Base-by-base conservation (phyloP, 2,113 vertebrate genomes). In the Aplodontia rufa region DNA sequence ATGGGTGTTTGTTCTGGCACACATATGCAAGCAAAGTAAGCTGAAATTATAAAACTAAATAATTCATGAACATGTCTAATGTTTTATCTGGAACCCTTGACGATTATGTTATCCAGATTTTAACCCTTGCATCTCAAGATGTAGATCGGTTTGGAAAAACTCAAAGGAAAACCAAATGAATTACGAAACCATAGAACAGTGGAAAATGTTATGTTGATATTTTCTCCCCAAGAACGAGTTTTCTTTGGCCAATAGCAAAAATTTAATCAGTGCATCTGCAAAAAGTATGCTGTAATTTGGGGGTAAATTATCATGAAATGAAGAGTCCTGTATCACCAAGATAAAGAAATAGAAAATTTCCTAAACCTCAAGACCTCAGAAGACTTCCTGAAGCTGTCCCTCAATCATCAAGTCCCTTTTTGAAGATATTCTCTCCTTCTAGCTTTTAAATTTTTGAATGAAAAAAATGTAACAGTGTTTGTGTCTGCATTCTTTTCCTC, bases 31-130 rank as follows among this genome's bases (percentile, higher is more conserved):
- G 62, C 69, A 69, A 81, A 84, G 71, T 60, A 75, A 94, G 89
- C 81, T 87, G 42, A 94, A 94, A 92, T 94, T 93, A 95, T 88
- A 79, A 74, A 97, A 53, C 84, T 83, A 96, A 92, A 94, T 86
- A 94, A 95, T 96, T 96, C 95, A 97, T 85, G 60, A 96, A 53
- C 72, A 72, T 55, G 81, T 79, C 53, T 91, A 84, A 87, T 94
- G 28, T 94, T 93, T 97, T 95, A 79, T 93, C 95, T 91, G 83
- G 96, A 96, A 91, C 68, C 87, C 85, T 53, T 49, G 62, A 91
- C 55, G 93, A 95, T 83, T 95, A 93, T 93, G 86, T 93, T 94
- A 80, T 19, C 35, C 55, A 58, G 62, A 66, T 62, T 94, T 97
- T 94, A 94, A 95, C 83, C 8, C 83, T 89, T 93, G 17, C 16